phyloP scores from a whole-genome alignment of 2,888 invertebrate genomes.

The Rugalucina vietnamica region DNA sequence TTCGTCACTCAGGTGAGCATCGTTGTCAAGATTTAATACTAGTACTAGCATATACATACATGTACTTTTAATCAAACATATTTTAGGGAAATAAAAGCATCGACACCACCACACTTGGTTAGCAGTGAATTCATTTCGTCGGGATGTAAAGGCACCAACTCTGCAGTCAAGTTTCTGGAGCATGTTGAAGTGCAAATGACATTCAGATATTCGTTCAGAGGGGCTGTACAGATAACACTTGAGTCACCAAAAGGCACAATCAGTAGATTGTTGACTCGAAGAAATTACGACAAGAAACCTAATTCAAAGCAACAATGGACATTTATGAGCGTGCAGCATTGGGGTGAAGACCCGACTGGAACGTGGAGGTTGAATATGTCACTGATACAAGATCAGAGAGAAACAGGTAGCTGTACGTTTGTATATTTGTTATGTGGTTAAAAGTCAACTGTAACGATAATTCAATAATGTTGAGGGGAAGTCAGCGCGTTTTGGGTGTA shows the following conservation, averaged over 20 bases:
- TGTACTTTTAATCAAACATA: too few relatives aligned
- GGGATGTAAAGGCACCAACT: slow-evolving; percentile 26
- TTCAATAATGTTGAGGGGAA: too few relatives aligned
- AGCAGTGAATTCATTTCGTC: neutral
- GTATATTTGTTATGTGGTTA: too few relatives aligned
- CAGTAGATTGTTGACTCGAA: slow-evolving; percentile 25
- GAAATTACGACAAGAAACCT: neutral
- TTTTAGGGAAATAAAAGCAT: slow-evolving; percentile 18
- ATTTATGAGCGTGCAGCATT: slow-evolving; percentile 43
- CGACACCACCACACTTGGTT: neutral
- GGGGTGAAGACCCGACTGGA: slow-evolving; percentile 48
- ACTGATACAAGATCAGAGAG: slow-evolving; percentile 13
- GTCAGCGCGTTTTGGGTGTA: too few relatives aligned
- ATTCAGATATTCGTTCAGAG: slow-evolving; percentile 23
- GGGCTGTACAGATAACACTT: slow-evolving; percentile 22
- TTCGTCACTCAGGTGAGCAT: too few relatives aligned
- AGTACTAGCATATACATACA: too few relatives aligned
- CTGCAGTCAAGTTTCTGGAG: slow-evolving; percentile 28
- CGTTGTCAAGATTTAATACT: too few relatives aligned
- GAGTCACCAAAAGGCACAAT: slow-evolving; percentile 36
- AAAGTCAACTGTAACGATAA: too few relatives aligned
- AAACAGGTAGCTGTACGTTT: too few relatives aligned
- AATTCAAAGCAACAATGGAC: slow-evolving; percentile 37
- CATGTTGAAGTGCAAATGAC: slow-evolving; percentile 35
- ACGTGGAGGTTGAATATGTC: slow-evolving; percentile 41